Evolutionary conservation across 2,888 invertebrate genomes (phyloP), one percentile per base, ranked within the genome.

Genomic region (Aethes cnicana): DNA sequence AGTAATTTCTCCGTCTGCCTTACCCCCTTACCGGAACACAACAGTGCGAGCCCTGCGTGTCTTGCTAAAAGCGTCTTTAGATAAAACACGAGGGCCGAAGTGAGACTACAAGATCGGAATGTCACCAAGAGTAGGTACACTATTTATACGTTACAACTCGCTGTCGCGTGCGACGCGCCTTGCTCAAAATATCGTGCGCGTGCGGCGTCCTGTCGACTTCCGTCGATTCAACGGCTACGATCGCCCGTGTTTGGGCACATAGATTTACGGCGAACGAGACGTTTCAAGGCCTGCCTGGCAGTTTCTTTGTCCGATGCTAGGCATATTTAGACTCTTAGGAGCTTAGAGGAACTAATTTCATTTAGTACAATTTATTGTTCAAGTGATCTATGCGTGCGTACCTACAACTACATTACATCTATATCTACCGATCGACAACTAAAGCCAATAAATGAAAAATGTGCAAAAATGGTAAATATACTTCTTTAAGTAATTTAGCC

Each of bases 121-220:
- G 53, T 33, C 39, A 47, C 41, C 47, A 47, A 47, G 39, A 37
- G 30, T 47, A 39, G 26, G 42, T 50, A 52, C 14, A 54, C 56
- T 76, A 73, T 76, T 70, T 72, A 72, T 74, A 76, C 67, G 54
- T 62, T 74, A 66, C 66, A 70, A 72, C 49, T 47, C 35, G 72
- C 68, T 66, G 68, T 53, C 60, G 63, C 77, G 77, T 79, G 64
- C 68, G 66, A 72, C 79, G 76, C 74, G 78, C 76, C 77, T 73
- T 69, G 78, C 84, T 86, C 77, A 79, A 87, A 87, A 86, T 86
- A 87, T 81, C 84, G 74, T 37, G 37, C 17, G 50, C 52, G 46
- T 46, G 52, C 76, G 73, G 71, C 77, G 75, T 74, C 74, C 72
- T 64, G 80, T 72, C 79, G 73, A 85, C 85, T 86, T 86, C 85